Evolutionary conservation across 2,888 invertebrate species (phyloP), one percentile per base, ranked within the genome.

Genomic region (Congeria kusceri): DNA sequence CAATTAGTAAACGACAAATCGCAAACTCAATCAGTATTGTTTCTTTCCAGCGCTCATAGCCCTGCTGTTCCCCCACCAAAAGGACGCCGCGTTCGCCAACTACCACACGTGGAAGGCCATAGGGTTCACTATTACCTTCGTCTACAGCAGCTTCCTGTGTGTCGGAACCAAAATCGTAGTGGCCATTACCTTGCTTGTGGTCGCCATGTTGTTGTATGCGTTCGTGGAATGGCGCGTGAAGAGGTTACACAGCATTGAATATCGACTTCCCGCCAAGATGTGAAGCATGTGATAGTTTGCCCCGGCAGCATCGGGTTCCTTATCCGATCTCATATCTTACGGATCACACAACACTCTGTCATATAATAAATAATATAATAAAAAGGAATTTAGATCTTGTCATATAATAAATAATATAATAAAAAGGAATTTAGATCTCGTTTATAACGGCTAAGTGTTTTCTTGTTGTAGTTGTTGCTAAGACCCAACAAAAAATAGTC

Each of bases 91-190:
- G 3, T 89, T 89, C 66, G 90, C 89, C 28, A 87, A 87, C 61
- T 88, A 88, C 62, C 88, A 89, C 53, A 87, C 87, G 0, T 87
- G 86, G 83, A 89, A 88, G 71, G 87, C 87, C 25, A 64, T 84
- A 0, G 86, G 88, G 2, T 88, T 88, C 72, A 86, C 88, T 23
- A 66, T 89, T 25, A 87, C 86, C 11, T 89, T 89, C 68, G 81
- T 85, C 13, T 86, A 86, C 76, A 87, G 88, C 46, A 82, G 67
- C 46, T 86, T 85, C 62, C 71, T 89, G 53, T 90, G 90, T 68
- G 88, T 87, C n/a, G 76, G 80, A 13, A 84, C 80, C 18, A 88
- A 89, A 59, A 83, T 90, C n/a, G 67, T 85, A n/a, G 59, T 89
- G 3, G 85, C 82, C 15, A 80, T 87, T 3, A 39, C 49, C 9